Base-by-base conservation (phyloP, 2,888 invertebrate species). In the Emmelina monodactyla region DNA sequence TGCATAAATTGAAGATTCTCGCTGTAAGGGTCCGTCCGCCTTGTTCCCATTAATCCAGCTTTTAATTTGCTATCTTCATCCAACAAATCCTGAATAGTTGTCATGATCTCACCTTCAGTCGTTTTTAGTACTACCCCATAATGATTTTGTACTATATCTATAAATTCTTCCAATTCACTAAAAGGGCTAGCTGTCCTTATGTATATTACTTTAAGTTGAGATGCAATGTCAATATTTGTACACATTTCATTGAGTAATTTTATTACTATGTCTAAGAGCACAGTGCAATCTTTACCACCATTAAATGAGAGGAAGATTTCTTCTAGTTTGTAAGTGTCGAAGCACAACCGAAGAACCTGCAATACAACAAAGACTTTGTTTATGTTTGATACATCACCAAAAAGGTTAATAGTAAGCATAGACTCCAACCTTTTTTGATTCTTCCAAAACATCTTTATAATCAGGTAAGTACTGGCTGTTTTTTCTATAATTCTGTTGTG, bases 281-380 rank as follows among this genome's bases (percentile, higher is more conserved):
- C 94, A 0, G 97, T 97, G 61, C 98, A 98, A 73, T 99, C 99
- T 78, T 99, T 99, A 1, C 99, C 99, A 2, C 99, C 99, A 62
- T 99, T 99, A 68, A 98, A 99, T 15, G 95, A 91, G 16, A 99
- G 61, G 53, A 94, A 94, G 11, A 95, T 78, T 64, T 94, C 88
- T 35, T 88, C 83, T 13, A 87, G 60, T n/a, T 84, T 79, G 62
- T 86, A 93, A 33, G 76, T 57, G 31, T 73, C 61, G 47, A 88
- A 83, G 40, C 87, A 85, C 55, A 85, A 61, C 53, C 79, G 70
- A 35, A 89, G 75, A 39, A 85, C 64, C 87, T 91, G 62, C 25
- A 75, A 72, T n/a, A 10, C 3, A 25, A 25, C 3, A 25, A 10
- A n/a, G n/a, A n/a, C n/a, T n/a, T n/a, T n/a, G n/a, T n/a, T n/a